Evolutionary conservation across 2,113 vertebrate genomes (phyloP).

Genomic region (Saccopteryx leptura): DNA sequence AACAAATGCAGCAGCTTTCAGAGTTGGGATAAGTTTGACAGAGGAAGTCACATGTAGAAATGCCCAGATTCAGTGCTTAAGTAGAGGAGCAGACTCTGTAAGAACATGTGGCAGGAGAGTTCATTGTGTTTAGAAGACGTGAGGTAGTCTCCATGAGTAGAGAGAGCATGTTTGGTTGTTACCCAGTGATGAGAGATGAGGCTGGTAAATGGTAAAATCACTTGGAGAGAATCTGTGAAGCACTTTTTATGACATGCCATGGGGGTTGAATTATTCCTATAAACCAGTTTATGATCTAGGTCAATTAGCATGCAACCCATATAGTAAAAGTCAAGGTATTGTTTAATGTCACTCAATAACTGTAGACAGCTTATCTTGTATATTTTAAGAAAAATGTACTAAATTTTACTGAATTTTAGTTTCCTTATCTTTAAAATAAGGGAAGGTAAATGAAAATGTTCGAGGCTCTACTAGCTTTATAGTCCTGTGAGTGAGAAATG

Average conservation of each 20-base stretch:
- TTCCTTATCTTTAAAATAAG: constrained; percentile 31
- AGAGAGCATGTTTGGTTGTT: neutral
- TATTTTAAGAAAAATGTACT: neutral
- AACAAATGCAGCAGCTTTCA: neutral
- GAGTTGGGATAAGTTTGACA: neutral
- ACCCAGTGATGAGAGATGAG: neutral
- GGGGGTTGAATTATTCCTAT: neutral
- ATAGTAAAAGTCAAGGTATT: neutral
- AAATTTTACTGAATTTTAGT: neutral
- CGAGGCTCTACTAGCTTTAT: neutral
- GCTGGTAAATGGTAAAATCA: neutral
- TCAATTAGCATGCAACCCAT: neutral
- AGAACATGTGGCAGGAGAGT: neutral
- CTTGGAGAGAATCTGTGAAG: neutral
- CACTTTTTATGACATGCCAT: neutral
- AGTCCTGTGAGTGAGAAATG: neutral
- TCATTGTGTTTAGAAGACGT: neutral
- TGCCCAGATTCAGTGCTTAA: neutral
- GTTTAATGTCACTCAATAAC: neutral
- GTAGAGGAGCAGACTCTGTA: neutral
- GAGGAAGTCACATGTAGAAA: neutral
- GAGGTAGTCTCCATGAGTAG: accelerated
- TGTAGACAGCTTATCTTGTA: neutral
- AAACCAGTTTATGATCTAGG: neutral
- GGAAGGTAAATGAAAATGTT: neutral